Evolutionary conservation across 2,113 vertebrate genomes (phyloP).

Genomic region (Notothenia rossii): DNA sequence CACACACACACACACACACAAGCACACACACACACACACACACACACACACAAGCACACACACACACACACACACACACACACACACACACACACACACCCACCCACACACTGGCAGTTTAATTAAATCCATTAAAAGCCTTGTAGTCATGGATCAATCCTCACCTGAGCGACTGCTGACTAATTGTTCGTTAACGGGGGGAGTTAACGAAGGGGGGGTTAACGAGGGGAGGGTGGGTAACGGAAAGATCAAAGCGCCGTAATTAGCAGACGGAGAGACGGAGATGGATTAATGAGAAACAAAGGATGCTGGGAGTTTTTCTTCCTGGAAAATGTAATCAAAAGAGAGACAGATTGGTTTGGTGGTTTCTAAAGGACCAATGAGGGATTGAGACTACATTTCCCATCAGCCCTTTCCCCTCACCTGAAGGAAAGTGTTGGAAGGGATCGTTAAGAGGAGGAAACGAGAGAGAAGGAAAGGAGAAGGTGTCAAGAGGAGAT

Average conservation of each 20-base stretch:
- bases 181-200: slow-evolving; percentile 73
- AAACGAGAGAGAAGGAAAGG: background rate
- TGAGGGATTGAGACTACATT: slow-evolving; percentile 5
- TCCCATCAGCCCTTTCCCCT: slow-evolving; percentile 17
- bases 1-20: too few relatives aligned
- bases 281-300: slow-evolving; percentile 67
- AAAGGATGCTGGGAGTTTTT: slow-evolving; percentile 67
- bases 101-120: too few relatives aligned
- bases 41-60: too few relatives aligned
- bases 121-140: slow-evolving; percentile 85
- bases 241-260: slow-evolving; percentile 80
- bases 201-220: too few relatives aligned
- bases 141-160: slow-evolving; percentile 79
- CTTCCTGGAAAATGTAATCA: slow-evolving; percentile 29
- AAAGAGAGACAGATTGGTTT: slow-evolving; percentile 16
- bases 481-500: too few relatives aligned
- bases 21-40: too few relatives aligned
- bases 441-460: too few relatives aligned
- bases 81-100: too few relatives aligned
- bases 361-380: background rate
- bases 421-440: background rate
- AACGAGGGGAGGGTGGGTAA: slow-evolving; percentile 60
- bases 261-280: slow-evolving; percentile 62
- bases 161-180: slow-evolving; percentile 81
- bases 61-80: too few relatives aligned